A percentile compares a stretch with the other conserved stretches of the same genome.
phyloP scores from a whole-genome alignment of 2,888 invertebrate genomes.

The Scaptomyza polygonia region DNA sequence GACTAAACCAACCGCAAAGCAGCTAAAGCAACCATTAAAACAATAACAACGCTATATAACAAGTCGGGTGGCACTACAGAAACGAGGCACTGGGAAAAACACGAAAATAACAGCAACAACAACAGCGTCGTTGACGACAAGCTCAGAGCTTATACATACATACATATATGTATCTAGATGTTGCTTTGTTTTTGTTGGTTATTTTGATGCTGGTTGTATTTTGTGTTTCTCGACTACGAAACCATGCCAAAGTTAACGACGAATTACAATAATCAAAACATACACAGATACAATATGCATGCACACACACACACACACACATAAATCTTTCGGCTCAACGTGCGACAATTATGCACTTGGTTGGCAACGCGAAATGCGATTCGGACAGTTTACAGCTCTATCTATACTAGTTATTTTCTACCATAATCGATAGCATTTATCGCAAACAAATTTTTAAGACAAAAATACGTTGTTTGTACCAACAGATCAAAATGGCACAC shows the following conservation, averaged over 20 bases:
- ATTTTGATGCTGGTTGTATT: conserved; percentile 67
- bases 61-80: conserved; percentile 68
- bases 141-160: conserved; percentile 22
- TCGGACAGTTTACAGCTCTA: conserved; percentile 46
- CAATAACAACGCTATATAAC: conserved; percentile 64
- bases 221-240: conserved; percentile 62
- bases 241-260: conserved; percentile 77
- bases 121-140: conserved; percentile 25
- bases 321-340: conserved; percentile 14
- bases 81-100: conserved; percentile 60
- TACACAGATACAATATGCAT: conserved; percentile 15
- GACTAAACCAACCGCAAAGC: conserved; percentile 73
- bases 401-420: conserved; percentile 1
- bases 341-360: conserved; percentile 61
- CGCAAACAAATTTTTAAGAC: conserved; percentile 7
- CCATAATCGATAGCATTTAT: conserved; percentile 23
- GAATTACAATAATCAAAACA: conserved; percentile 69
- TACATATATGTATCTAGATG: conserved; percentile 14
- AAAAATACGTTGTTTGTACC: conserved; percentile 14
- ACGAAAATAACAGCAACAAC: conserved; percentile 30
- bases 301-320: not conserved
- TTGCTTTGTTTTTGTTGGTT: conserved; percentile 36
- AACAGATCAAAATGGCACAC: conserved; percentile 45
- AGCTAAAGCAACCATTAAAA: conserved; percentile 32
- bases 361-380: conserved; percentile 44